phyloP scores from a whole-genome alignment of 2,797 vertebrate species.

The Anolis apletophallus region DNA sequence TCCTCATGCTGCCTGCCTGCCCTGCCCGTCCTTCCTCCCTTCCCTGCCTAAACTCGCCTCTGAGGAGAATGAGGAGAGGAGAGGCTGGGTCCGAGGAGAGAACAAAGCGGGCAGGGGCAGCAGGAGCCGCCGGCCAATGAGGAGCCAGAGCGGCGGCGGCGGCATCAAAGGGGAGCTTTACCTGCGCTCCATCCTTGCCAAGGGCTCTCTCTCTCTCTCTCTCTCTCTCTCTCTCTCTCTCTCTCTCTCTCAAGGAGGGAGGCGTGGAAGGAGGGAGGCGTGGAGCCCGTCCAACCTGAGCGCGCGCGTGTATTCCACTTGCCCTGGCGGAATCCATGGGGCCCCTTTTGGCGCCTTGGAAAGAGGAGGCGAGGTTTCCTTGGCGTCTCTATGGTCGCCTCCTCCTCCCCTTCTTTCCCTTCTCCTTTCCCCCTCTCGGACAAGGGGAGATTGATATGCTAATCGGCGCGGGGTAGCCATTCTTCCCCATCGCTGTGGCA shows the following conservation, averaged over 20 bases:
- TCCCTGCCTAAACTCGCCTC: background rate
- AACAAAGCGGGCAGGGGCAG: conserved; percentile 50
- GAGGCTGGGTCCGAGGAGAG: conserved; percentile 36
- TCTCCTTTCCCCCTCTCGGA: background rate
- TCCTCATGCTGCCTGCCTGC: background rate
- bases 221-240: too few species aligned
- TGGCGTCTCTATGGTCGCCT: background rate
- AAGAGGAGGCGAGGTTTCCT: background rate
- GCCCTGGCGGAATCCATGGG: background rate
- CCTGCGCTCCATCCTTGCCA: conserved; percentile 45
- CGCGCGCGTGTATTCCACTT: background rate
- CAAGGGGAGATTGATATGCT: conserved; percentile 43
- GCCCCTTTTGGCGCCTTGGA: background rate
- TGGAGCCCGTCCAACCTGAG: too few species aligned
- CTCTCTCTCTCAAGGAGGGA: too few species aligned
- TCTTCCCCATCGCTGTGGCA: conserved; percentile 52
- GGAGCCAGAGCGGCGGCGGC: background rate
- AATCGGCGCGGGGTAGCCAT: conserved; percentile 42
- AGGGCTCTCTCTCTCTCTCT: too few species aligned
- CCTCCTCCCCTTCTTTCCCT: background rate
- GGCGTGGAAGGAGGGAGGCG: too few species aligned
- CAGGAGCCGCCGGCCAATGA: conserved; percentile 43
- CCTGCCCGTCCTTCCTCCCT: background rate
- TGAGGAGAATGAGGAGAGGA: conserved; percentile 12
- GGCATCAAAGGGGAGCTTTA: conserved; percentile 45